phyloP scores from a whole-genome alignment of 1,140 invertebrate species.

The Drosophila erecta region DNA sequence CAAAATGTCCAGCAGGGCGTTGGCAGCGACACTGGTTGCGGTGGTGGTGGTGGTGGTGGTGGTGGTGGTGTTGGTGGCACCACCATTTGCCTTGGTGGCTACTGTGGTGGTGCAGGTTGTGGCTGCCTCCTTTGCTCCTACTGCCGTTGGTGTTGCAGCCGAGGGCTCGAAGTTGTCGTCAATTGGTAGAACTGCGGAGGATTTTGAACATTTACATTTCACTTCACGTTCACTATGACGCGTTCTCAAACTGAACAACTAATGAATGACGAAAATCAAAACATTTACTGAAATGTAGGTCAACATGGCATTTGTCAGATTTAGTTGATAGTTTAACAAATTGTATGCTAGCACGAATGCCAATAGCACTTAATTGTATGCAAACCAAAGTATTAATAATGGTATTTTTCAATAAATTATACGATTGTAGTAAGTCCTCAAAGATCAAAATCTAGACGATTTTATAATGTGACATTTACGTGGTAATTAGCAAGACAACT shows the following conservation, averaged over 20 bases:
- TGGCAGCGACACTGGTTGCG: constrained; percentile 34
- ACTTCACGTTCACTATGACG: not conserved
- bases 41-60: constrained; percentile 19
- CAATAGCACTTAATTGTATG: no score
- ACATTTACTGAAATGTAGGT: no score
- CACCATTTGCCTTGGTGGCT: constrained; percentile 14
- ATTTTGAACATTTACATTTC: not conserved
- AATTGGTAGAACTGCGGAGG: constrained; percentile 31
- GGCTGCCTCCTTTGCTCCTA: constrained; percentile 15
- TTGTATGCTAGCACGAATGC: no score
- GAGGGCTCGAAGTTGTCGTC: constrained; percentile 54
- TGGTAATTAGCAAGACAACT: not conserved
- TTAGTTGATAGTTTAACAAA: no score
- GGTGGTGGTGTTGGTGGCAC: constrained; percentile 11
- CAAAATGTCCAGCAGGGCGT: constrained; percentile 68
- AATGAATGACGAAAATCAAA: no score
- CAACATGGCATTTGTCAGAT: no score
- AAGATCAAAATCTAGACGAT: not conserved
- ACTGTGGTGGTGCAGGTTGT: constrained; percentile 24
- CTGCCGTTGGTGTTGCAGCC: constrained; percentile 3
- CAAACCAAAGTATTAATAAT: not conserved
- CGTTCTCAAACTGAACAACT: no score
- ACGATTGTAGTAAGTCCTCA: not conserved
- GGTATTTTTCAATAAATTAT: not conserved
- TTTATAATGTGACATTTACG: constrained; percentile 9